These are phyloP conservation scores for Mirza zaza DNA, from an alignment of 2,113 vertebrate species.

Conservation along the genomic window DNA sequence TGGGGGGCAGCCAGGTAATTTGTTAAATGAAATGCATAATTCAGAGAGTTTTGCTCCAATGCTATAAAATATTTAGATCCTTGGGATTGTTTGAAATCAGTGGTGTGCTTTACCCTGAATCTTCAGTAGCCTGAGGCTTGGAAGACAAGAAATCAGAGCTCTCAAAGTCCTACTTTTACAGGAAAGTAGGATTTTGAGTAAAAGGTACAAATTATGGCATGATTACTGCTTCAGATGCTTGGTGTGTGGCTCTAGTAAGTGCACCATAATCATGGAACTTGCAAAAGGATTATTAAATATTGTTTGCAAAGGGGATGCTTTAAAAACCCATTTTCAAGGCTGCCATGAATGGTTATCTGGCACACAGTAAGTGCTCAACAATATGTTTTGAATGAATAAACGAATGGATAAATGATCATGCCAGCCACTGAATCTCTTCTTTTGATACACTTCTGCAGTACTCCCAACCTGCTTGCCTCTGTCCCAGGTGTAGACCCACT, in stretches of 20 bases:
- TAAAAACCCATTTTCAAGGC: background rate
- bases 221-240: background rate
- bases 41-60: conserved; percentile 11
- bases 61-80: conserved; percentile 71
- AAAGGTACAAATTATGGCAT: background rate
- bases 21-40: conserved; percentile 69
- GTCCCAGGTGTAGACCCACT: background rate
- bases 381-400: background rate
- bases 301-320: background rate
- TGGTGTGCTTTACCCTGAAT: background rate
- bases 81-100: conserved; percentile 59
- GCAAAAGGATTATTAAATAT: background rate
- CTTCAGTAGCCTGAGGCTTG: background rate
- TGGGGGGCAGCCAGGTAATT: conserved; percentile 36
- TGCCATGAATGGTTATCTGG: background rate
- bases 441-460: background rate
- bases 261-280: background rate
- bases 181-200: conserved; percentile 30
- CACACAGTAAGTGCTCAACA: background rate
- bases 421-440: background rate
- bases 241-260: background rate
- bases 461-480: background rate
- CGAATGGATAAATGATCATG: background rate
- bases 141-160: background rate
- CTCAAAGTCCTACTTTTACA: background rate